Evolutionary conservation across 2,888 invertebrate species (phyloP).

Genomic region (Auanema sp.): DNA sequence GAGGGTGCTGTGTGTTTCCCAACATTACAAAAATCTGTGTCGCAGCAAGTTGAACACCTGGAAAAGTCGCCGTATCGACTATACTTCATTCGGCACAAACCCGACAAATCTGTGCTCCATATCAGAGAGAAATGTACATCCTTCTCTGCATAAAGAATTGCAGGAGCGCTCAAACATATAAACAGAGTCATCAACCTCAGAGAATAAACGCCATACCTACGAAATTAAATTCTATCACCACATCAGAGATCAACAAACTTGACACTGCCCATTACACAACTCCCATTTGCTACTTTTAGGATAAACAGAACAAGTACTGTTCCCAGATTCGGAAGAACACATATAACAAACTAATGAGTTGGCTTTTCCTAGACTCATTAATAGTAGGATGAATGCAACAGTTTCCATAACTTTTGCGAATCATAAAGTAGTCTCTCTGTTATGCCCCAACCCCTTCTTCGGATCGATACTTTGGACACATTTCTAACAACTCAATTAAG

Average conservation of each 20-base stretch:
- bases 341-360: constrained; percentile 23
- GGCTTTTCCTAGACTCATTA: no score
- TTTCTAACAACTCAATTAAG: not conserved
- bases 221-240: constrained; percentile 9
- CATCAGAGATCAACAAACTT: constrained; percentile 19
- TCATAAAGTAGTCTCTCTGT: no score
- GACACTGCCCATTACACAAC: constrained; percentile 32
- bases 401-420: no score
- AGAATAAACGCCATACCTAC: constrained; percentile 45
- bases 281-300: constrained; percentile 28
- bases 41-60: constrained; percentile 36
- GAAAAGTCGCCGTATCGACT: not conserved
- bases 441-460: no score
- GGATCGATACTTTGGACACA: no score
- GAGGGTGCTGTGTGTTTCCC: constrained; percentile 5
- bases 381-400: no score
- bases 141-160: constrained; percentile 33
- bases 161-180: constrained; percentile 47
- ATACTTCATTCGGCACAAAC: constrained; percentile 64
- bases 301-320: constrained; percentile 24
- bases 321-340: constrained; percentile 24
- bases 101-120: constrained; percentile 49
- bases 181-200: constrained; percentile 29
- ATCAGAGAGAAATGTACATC: constrained; percentile 45
- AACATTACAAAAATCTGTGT: constrained; percentile 32